Conservation (phyloP, 2,113 vertebrate species). For the Artemisiospiza belli region DNA sequence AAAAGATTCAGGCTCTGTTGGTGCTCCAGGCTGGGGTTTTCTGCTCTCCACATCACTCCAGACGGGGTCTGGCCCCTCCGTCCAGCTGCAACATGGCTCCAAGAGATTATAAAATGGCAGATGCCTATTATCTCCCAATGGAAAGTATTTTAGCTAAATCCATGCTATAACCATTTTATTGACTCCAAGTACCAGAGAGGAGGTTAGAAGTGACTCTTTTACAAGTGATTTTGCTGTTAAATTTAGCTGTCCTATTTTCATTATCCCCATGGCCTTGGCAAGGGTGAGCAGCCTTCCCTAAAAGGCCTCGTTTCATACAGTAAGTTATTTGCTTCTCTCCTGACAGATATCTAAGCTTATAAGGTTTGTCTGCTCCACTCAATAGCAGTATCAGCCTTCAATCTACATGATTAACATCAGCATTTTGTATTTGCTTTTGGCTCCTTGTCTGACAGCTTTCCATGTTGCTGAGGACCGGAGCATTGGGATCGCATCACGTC, state of each 20-base stretch:
- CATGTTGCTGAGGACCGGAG: not conserved
- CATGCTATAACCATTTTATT: slow-evolving; percentile 56
- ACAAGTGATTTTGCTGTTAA: slow-evolving; percentile 69
- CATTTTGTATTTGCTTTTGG: not conserved
- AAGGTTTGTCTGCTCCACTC: slow-evolving; percentile 56
- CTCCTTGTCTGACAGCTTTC: not conserved
- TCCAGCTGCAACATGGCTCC: not conserved
- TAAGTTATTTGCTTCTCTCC: slow-evolving; percentile 56
- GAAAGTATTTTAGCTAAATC: slow-evolving; percentile 58
- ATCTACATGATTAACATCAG: slow-evolving; percentile 23
- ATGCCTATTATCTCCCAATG: not conserved
- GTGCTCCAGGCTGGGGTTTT: not conserved
- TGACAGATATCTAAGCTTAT: slow-evolving; percentile 72
- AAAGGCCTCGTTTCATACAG: slow-evolving; percentile 68
- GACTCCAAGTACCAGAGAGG: slow-evolving; percentile 36
- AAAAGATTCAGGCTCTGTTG: not conserved
- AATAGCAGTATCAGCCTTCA: slow-evolving; percentile 59
- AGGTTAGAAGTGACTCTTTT: slow-evolving; percentile 59
- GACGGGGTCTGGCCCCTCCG: accelerated
- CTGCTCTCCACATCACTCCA: not conserved
- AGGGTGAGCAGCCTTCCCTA: slow-evolving; percentile 64
- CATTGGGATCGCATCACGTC: not conserved
- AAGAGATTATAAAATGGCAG: not conserved
- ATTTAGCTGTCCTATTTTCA: slow-evolving; percentile 73
- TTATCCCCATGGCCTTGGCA: slow-evolving; percentile 66